Base-by-base conservation (phyloP, 2,113 vertebrate species). In the Melospiza melodia region DNA sequence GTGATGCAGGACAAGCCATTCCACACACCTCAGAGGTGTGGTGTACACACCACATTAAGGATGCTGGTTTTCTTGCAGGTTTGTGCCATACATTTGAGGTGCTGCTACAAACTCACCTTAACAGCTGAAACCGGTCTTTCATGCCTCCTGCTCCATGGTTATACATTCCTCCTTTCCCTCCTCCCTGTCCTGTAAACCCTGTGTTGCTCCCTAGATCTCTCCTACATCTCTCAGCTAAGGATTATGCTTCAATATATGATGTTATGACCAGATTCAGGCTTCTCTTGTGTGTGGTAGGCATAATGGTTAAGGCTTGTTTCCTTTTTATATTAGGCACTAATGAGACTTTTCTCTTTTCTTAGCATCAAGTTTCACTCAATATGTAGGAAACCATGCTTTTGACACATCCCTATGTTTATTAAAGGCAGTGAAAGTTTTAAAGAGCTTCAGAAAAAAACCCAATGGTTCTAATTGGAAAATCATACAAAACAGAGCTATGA, bases 271-370 rank as follows among this genome's bases (percentile, higher is more conserved):
- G 43, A 78, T 54, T 28, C 35, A 27, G 46, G 33, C 58, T 87
- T 57, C 17, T 10, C 10, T 54, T 89, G 12, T 18, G 25, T 28
- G 17, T 62, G 22, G 52, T 15, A 63, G 35, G 18, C 9, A 27
- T 80, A 72, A 65, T 15, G 12, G 9, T 69, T 84, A 68, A 23
- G 25, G 0, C 0, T 15, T 22, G 15, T 28, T 31, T 6, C 0
- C 21, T 8, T 16, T 16, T 58, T 69, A n/a, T 43, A 41, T 51
- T 71, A 71, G 31, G 6, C 28, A 43, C 15, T 55, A 82, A 31
- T 22, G 51, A 59, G 49, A 66, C 9, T 68, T n/a, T 74, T 58
- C 25, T 76, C 12, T 33, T 65, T 43, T 23, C 25, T 46, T 72
- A 11, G 4, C 15, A 72, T 51, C 23, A 79, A 33, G 14, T 82